Evolutionary conservation across 2,797 vertebrate genomes (phyloP).

Genomic region (Otus scops): DNA sequence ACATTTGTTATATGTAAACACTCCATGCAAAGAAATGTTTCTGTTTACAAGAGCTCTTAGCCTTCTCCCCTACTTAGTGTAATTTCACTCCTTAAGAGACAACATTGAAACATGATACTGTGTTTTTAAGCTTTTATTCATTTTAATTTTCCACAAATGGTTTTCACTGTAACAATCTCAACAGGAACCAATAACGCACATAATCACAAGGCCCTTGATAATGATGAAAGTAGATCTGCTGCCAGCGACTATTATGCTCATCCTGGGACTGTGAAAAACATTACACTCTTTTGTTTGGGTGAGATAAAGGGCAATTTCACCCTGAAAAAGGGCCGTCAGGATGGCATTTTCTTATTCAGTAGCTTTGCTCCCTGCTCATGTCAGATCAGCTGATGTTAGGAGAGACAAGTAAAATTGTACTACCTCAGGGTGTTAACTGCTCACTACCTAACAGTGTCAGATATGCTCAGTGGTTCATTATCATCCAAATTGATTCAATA

Average conservation of each 20-base stretch:
- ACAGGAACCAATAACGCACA: slow-evolving; percentile 14
- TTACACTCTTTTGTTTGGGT: not conserved
- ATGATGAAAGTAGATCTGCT: slow-evolving; percentile 9
- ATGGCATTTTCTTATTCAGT: not conserved
- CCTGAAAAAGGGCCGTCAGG: not conserved
- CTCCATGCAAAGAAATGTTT: not conserved
- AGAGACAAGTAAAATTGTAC: not conserved
- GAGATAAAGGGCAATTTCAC: slow-evolving; percentile 7
- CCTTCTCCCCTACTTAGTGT: not conserved
- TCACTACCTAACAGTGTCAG: not conserved
- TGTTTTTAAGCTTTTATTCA: slow-evolving; percentile 10
- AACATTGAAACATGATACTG: not conserved
- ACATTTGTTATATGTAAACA: not conserved
- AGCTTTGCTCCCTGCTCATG: not conserved
- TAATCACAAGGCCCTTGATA: slow-evolving; percentile 18
- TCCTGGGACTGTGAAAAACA: not conserved
- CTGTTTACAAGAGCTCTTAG: slow-evolving; percentile 11
- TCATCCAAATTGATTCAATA: not conserved
- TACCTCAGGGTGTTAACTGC: not conserved
- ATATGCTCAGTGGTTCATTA: not conserved
- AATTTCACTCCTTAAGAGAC: slow-evolving; percentile 4
- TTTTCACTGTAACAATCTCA: slow-evolving; percentile 25
- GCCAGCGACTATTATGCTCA: not conserved
- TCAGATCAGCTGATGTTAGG: not conserved
- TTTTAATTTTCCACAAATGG: slow-evolving; percentile 33